Evolutionary conservation across 2,888 invertebrate genomes (phyloP), one percentile per base, ranked within the genome.

Genomic region (Koerneria pararmatus): DNA sequence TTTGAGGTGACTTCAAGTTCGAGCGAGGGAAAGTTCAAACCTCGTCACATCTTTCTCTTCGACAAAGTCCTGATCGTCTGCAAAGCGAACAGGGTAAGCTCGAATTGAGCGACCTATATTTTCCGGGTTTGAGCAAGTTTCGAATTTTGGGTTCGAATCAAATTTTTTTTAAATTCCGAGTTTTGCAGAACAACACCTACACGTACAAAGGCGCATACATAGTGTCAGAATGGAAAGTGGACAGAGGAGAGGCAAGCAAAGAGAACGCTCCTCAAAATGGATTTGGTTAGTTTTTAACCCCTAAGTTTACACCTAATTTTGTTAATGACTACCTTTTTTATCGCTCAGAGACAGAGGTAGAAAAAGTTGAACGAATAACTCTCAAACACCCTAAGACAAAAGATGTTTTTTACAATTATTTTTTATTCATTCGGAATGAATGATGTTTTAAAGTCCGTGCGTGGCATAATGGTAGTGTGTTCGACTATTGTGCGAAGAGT

Each of bases 51-150:
- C 34, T 98, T 98, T 86, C 90, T 98, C 67, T 98, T 98, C 85
- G 95, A 98, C 85, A 93, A 93, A 87, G 91, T 94, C 71, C 90
- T 98, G 87, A 88, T 98, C 82, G 89, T 94, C 84, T 93, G 93
- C 85, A 94, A 93, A 66, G 56, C 65, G 19, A 71, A 66, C 53
- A 76, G 75, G 65, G 68, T 73, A 24, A 54, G 65, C 69, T 65
- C 46, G 67, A 74, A 34, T 66, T 68, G 54, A 62, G 57, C n/a
- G 24, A 48, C 5, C 51, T 61, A 24, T 56, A 54, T 31, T 46
- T 74, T 15, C 67, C 72, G 68, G 46, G 54, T 29, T 22, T 34
- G 48, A 31, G 32, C 31, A 48, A 41, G 29, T 46, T 60, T 60
- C 1, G 4, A 48, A 22, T 46, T n/a, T 27, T 1, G 6, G 5